These are phyloP conservation scores for Eurystomus glaucurus DNA, from an alignment of 2,797 vertebrate species.

Conservation along the genomic window DNA sequence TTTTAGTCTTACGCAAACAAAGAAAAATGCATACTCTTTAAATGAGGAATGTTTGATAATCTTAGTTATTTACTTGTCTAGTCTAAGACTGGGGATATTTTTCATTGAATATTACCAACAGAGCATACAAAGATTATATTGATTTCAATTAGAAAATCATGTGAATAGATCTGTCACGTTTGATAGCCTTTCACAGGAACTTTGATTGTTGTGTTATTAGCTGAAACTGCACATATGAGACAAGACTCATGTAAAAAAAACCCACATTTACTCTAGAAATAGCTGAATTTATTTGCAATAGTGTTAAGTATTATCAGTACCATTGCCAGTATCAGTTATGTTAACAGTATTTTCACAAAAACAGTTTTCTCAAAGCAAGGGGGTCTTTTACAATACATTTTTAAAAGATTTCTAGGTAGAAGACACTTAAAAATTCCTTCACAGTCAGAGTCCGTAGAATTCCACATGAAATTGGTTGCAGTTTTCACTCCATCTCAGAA, in stretches of 20 bases:
- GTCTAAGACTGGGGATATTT: neutral
- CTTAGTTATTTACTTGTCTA: neutral
- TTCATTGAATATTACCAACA: neutral
- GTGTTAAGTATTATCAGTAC: neutral
- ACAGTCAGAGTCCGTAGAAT: neutral
- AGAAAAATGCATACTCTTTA: constrained; percentile 23
- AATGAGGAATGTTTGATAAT: neutral
- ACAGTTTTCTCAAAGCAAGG: neutral
- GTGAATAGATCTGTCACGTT: neutral
- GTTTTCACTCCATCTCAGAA: neutral
- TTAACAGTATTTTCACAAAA: neutral
- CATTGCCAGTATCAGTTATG: neutral
- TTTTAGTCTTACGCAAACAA: constrained; percentile 54
- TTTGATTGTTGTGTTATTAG: neutral
- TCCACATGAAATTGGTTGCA: neutral
- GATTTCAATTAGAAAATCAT: constrained; percentile 61
- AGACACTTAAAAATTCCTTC: neutral
- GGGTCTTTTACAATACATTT: too few species aligned
- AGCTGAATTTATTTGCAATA: neutral
- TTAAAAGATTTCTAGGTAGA: neutral
- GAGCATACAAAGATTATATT: neutral
- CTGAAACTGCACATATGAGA: neutral
- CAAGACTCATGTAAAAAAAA: neutral
- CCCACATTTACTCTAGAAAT: constrained; percentile 32
- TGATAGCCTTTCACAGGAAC: neutral